These are phyloP conservation scores for Naja naja DNA, from an alignment of 2,113 vertebrate genomes.

Conservation along the genomic window DNA sequence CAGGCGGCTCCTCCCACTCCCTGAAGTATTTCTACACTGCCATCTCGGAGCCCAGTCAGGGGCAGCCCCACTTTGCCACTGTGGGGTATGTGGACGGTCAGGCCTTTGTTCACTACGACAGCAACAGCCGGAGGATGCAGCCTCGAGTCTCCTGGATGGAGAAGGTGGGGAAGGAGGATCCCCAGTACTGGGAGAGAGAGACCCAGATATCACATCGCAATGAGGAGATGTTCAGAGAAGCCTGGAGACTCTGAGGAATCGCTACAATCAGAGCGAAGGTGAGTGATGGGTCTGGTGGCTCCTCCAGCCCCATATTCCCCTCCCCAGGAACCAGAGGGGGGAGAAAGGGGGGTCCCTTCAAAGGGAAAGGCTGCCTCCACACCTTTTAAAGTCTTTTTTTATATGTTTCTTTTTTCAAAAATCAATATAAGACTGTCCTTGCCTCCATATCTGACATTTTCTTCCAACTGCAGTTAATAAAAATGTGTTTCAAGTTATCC, in stretches of 20 bases:
- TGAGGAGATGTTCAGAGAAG: fast-evolving
- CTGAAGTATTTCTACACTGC: fast-evolving
- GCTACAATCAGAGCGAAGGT: background rate
- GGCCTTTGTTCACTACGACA: background rate
- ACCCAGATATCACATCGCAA: fast-evolving
- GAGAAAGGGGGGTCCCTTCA: background rate
- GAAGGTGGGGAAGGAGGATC: background rate
- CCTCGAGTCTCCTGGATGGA: background rate
- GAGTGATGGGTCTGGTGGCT: background rate
- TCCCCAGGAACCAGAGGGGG: background rate
- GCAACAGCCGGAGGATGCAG: background rate
- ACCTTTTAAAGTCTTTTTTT: too few species aligned
- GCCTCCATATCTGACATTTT: background rate
- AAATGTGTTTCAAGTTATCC: background rate
- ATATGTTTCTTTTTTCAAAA: too few species aligned
- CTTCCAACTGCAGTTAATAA: background rate
- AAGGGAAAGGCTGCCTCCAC: too few species aligned
- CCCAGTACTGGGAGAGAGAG: background rate
- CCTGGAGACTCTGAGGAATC: background rate
- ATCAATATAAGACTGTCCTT: too few species aligned
- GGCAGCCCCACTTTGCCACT: background rate
- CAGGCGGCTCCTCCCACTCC: too few species aligned
- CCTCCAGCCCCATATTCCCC: background rate
- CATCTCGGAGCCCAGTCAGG: background rate
- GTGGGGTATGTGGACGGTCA: background rate